Evolutionary conservation across 2,113 vertebrate species (phyloP).

Genomic region (Sinocyclocheilus grahami): DNA sequence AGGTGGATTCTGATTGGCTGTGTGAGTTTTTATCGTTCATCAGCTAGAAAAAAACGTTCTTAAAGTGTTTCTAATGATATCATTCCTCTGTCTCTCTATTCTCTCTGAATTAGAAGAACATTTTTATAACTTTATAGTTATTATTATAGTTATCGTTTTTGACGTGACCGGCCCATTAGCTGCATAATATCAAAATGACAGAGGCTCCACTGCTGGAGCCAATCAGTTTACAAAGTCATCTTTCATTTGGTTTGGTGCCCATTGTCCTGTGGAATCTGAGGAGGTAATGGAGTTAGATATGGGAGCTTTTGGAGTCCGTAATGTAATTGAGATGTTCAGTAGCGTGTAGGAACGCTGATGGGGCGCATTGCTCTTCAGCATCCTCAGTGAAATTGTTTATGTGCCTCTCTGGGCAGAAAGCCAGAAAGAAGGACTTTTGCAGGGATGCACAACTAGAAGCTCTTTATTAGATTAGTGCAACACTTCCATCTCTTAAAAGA

Average conservation of each 20-base stretch:
- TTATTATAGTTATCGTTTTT: neutral
- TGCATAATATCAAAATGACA: neutral
- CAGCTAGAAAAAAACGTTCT: neutral
- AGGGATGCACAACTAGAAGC: neutral
- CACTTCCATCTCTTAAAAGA: constrained; percentile 11
- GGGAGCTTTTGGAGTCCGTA: constrained; percentile 4
- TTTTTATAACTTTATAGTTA: neutral
- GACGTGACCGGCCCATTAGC: neutral
- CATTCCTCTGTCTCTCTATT: neutral
- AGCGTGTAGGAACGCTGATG: constrained; percentile 19
- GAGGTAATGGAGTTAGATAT: constrained; percentile 6
- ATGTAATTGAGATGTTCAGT: constrained; percentile 15
- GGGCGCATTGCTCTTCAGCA: constrained; percentile 15
- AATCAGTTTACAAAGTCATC: neutral
- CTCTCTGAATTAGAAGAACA: neutral
- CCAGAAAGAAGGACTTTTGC: constrained; percentile 11
- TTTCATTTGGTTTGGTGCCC: constrained; percentile 19
- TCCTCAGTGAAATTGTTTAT: constrained; percentile 18
- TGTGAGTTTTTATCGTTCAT: neutral
- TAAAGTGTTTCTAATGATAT: neutral
- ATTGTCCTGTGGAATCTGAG: constrained; percentile 25
- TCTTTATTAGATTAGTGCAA: constrained; percentile 40
- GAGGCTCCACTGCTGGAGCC: neutral
- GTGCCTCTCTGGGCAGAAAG: constrained; percentile 25
- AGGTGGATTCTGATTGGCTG: neutral